Evolutionary conservation across 2,888 invertebrate species (phyloP).

Genomic region (Corbicula japonica): DNA sequence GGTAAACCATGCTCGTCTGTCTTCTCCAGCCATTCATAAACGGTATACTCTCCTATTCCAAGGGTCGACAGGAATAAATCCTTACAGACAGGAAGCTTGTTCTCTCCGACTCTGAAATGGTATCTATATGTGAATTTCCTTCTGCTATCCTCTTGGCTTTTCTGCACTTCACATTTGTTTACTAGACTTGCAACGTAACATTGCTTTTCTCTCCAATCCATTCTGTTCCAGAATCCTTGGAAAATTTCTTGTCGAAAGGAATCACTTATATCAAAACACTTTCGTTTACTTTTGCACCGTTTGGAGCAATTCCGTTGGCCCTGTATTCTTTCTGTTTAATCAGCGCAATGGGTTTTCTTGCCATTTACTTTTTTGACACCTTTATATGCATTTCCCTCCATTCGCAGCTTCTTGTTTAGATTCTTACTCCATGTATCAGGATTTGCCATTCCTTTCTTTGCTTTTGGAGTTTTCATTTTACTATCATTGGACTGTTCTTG

Average conservation of each 20-base stretch:
- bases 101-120: conserved; percentile 6
- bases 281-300: not conserved
- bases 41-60: conserved; percentile 28
- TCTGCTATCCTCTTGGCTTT: conserved; percentile 8
- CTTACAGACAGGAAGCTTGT: conserved; percentile 27
- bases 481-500: not conserved
- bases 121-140: conserved; percentile 10
- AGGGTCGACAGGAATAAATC: conserved; percentile 31
- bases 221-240: conserved; percentile 16
- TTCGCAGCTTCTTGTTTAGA: conserved; percentile 8
- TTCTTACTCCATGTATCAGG: conserved; percentile 17
- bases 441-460: conserved; percentile 6
- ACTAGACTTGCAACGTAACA: conserved; percentile 3
- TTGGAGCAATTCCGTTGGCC: conserved; percentile 5
- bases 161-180: not conserved
- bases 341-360: conserved; percentile 6
- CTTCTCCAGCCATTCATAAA: conserved; percentile 32
- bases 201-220: conserved; percentile 35
- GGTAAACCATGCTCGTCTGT: conserved; percentile 7
- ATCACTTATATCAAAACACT: conserved; percentile 18
- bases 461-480: not conserved
- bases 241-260: conserved; percentile 21
- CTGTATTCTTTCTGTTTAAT: conserved; percentile 4
- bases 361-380: conserved; percentile 15
- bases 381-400: conserved; percentile 30